A percentile compares a stretch with the other conserved stretches of the same genome.
Conservation (phyloP, 2,113 vertebrate genomes). For the Pachycephala philippinensis region DNA sequence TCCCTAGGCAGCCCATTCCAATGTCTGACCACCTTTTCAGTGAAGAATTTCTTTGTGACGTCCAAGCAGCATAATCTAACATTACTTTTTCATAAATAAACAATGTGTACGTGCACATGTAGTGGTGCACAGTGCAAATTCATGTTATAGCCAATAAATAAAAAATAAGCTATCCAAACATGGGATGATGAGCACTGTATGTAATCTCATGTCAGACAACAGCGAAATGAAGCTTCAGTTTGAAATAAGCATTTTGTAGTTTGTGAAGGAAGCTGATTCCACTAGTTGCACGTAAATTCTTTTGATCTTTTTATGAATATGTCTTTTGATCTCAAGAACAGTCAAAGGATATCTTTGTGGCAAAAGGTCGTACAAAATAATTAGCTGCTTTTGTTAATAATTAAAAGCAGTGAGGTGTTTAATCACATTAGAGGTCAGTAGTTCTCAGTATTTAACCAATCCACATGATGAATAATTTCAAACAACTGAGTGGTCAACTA, state of each 20-base stretch:
- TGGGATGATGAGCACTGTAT: neutral
- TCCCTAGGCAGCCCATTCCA: neutral
- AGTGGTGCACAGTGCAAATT: neutral
- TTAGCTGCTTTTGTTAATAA: conserved; percentile 14
- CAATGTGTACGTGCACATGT: neutral
- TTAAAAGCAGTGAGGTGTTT: neutral
- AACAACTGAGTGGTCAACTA: neutral
- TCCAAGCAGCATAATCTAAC: neutral
- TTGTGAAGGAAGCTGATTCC: neutral
- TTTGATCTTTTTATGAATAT: conserved; percentile 25
- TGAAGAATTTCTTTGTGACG: neutral
- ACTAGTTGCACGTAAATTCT: neutral
- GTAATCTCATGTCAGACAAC: neutral
- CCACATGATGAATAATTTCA: neutral
- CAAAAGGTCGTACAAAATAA: conserved; percentile 5
- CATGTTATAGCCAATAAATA: neutral
- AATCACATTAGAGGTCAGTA: neutral
- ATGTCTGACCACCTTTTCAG: neutral
- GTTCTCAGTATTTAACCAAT: neutral
- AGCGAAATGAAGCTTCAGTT: neutral
- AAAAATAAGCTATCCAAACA: neutral
- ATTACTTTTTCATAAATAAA: neutral
- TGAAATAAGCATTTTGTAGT: neutral
- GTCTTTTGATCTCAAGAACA: conserved; percentile 24
- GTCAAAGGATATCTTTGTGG: neutral